Evolutionary conservation across 2,888 invertebrate genomes (phyloP), one percentile per base, ranked within the genome.

Genomic region (Napeogenes sylphis): DNA sequence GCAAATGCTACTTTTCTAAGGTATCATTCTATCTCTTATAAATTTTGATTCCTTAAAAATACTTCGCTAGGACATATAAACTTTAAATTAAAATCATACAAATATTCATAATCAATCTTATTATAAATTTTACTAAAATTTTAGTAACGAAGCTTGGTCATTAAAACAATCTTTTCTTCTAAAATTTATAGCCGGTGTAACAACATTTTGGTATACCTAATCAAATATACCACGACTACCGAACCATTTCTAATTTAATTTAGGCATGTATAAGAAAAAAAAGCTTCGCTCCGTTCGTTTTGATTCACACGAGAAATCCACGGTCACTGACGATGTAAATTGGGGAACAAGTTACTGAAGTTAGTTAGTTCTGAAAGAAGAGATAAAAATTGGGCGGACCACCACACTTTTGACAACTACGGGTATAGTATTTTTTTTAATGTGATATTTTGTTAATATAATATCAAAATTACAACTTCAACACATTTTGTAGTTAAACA

Each of bases 321-420:
- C 89, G 90, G 87, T 87, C 85, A 79, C 76, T 90, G 89, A 71
- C 81, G 87, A 87, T 87, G 90, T 85, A 87, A 87, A 90, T 90
- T 79, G 82, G 75, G 81, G 79, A 80, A 71, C 65, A 63, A 77
- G 74, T 82, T 78, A 82, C 84, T 87, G 81, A 87, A n/a, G n/a
- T n/a, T n/a, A n/a, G n/a, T n/a, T n/a, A n/a, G n/a, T 80, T 81
- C 80, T 78, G 71, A 70, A 70, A 68, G 69, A 73, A 54, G 42
- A 55, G 68, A 71, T 68, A 66, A 73, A 69, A 73, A 70, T 68
- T 68, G 65, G 64, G 63, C 64, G 67, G 71, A 70, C 56, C 63
- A 56, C 42, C 56, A 54, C 61, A 60, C 46, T 59, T 56, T 33
- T 10, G 42, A 60, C 58, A 56, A 54, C 57, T 59, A 59, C 38